Evolutionary conservation across 1,140 invertebrate species (phyloP), one percentile per base, ranked within the genome.

Genomic region (Drosophila parabipectinata): DNA sequence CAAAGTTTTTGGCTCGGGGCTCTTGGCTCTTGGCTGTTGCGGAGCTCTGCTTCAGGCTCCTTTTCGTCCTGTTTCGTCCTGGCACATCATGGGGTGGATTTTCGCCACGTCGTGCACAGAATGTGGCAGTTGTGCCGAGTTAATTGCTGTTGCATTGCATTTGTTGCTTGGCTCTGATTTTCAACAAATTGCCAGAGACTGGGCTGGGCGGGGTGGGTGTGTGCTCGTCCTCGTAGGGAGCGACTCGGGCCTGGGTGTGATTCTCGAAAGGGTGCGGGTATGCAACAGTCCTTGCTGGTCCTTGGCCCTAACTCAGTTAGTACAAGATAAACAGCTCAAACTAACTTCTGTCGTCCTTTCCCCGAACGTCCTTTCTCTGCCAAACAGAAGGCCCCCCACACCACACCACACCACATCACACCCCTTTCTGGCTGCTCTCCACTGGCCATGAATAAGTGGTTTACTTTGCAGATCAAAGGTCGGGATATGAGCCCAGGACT

Each of bases 71-170:
- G 74, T 79, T 79, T 77, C 39, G 39, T 41, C 39, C 77, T 79
- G 64, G 57, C 74, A 82, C 82, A 81, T 58, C 60, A 80, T 55
- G 69, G 82, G 82, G 82, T 87, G 82, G 82, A 87, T 87, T 87
- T 85, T 82, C 77, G 77, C 77, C 47, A 24, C 47, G 47, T 30
- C 64, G 44, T 50, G 51, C 77, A 73, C 75, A 77, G 82, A 88
- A 87, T 87, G 82, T 87, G 79, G 82, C 83, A 85, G 82, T 85
- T 85, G 82, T 88, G 83, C 83, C 83, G 79, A 88, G 82, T 85
- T 85, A 88, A 85, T 82, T 85, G 81, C 82, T 85, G 82, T 85
- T 85, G 82, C 82, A 85, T 85, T 85, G 82, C 82, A 85, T 85
- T 85, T 85, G 82, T 85, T 85, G 82, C 82, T 85, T 55, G 77